Base-by-base conservation (phyloP, 2,797 vertebrate species). In the Decapterus maruadsi region DNA sequence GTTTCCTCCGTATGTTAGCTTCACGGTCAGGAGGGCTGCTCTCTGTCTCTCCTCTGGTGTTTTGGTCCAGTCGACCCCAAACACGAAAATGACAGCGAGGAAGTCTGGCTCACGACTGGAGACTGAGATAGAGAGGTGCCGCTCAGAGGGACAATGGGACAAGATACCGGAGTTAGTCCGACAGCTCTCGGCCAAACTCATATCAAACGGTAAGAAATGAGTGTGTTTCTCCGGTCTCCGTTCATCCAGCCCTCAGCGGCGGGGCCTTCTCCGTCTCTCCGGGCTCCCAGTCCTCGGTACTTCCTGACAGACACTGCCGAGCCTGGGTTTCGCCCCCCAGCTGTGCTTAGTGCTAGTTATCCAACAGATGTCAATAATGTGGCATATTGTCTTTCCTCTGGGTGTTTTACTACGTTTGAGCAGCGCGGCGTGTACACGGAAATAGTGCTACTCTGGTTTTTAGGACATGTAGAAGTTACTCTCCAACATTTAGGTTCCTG, bases 21-120 rank as follows among this genome's bases (percentile, higher is more conserved):
- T 82, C 50, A 63, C 74, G 6, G 36, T 55, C 13, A 16, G 36
- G 14, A 26, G 63, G 64, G 46, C 66, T 48, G n/a, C 7, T 26
- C 61, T 26, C 26, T 26, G 1, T 26, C 26, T 26, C 26, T 48
- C 26, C 7, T 26, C 61, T 54, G 48, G 82, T 87, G 91, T 88
- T 90, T 87, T 81, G 91, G 87, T 91, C 78, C 46, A 26, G 67
- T 48, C 59, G 43, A 79, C 65, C 74, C 65, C 79, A 69, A 77
- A 79, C 56, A 17, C 81, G 58, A 94, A 91, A 65, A 99, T 99
- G 97, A 97, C 97, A 86, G 96, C 97, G 66, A 96, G 91, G 93
- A 98, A 97, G 94, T 96, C 96, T 73, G 97, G 98, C 60, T 97
- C 97, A 72, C 96, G 98, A 80, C 95, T 99, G 89, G 97, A 99